phyloP scores from a whole-genome alignment of 1,140 invertebrate genomes.

The Thalassaphorura encarpata region DNA sequence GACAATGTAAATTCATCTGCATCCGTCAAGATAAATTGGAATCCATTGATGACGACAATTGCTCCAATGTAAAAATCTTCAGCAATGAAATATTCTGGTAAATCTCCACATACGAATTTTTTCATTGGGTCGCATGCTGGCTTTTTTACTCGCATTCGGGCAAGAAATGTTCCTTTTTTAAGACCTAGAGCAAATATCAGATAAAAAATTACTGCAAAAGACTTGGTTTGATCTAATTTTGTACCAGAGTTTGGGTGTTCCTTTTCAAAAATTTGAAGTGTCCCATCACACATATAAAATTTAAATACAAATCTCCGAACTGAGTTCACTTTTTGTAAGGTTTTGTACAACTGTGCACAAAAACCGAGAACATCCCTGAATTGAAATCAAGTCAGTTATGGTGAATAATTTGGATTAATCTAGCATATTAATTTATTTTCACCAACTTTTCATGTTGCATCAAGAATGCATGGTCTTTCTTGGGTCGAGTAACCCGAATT shows the following conservation, averaged over 20 bases:
- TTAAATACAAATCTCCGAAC: conserved; percentile 66
- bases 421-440: conserved; percentile 21
- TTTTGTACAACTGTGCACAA: conserved; percentile 25
- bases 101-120: conserved; percentile 50
- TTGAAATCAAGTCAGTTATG: no score
- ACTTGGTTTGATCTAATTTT: no score
- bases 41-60: conserved; percentile 58
- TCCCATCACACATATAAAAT: conserved; percentile 72
- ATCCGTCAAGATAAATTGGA: conserved; percentile 61
- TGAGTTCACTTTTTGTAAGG: conserved; percentile 43
- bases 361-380: conserved; percentile 25
- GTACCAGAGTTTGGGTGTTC: conserved; percentile 62
- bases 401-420: not conserved
- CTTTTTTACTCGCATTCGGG: conserved; percentile 54
- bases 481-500: no score
- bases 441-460: conserved; percentile 14
- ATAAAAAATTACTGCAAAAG: no score
- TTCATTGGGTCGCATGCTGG: conserved; percentile 58
- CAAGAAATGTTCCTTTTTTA: conserved; percentile 55
- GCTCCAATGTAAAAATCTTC: conserved; percentile 73
- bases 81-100: conserved; percentile 60
- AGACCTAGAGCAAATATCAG: no score
- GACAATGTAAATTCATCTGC: conserved; percentile 76
- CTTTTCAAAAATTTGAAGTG: conserved; percentile 65
- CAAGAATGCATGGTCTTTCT: conserved; percentile 23